Conservation (phyloP, 2,113 vertebrate species). For the Mustela nigripes region DNA sequence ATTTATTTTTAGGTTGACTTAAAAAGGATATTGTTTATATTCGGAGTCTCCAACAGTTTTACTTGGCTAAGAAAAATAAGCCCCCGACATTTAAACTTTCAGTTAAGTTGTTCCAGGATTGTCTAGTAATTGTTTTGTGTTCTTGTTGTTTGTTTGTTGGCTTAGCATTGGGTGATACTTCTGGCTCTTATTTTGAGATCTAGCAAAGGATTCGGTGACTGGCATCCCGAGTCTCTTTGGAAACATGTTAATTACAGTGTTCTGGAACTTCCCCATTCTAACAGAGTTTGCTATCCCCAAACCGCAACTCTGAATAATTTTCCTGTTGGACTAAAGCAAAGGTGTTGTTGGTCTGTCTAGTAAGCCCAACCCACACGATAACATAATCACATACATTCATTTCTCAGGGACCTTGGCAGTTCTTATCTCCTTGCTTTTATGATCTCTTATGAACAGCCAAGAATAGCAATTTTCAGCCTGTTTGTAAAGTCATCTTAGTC, state of each 20-base stretch:
- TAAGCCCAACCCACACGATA: slow-evolving; percentile 82
- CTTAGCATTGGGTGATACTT: slow-evolving; percentile 6
- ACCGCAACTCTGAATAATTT: slow-evolving; percentile 83
- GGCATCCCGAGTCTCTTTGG: slow-evolving; percentile 39
- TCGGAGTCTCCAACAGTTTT: not conserved
- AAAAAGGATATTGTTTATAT: not conserved
- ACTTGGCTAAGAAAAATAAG: slow-evolving; percentile 41
- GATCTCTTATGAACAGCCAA: slow-evolving; percentile 86
- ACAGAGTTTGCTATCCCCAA: slow-evolving; percentile 82
- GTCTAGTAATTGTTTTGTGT: not conserved
- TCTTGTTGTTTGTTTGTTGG: not conserved
- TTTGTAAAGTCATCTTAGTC: slow-evolving; percentile 84
- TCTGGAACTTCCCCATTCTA: slow-evolving; percentile 75
- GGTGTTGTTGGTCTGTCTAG: slow-evolving; percentile 66
- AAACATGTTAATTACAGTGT: slow-evolving; percentile 49
- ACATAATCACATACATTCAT: slow-evolving; percentile 84
- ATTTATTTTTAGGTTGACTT: slow-evolving; percentile 10
- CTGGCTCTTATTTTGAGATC: not conserved
- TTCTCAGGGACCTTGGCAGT: slow-evolving; percentile 84
- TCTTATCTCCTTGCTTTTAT: slow-evolving; percentile 86
- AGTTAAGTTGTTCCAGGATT: not conserved
- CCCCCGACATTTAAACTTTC: not conserved
- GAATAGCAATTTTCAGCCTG: slow-evolving; percentile 85
- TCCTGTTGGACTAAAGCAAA: slow-evolving; percentile 79
- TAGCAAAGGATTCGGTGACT: not conserved